These are phyloP conservation scores for Drosophila anomelani DNA, from an alignment of 2,888 invertebrate genomes.

Conservation along the genomic window DNA sequence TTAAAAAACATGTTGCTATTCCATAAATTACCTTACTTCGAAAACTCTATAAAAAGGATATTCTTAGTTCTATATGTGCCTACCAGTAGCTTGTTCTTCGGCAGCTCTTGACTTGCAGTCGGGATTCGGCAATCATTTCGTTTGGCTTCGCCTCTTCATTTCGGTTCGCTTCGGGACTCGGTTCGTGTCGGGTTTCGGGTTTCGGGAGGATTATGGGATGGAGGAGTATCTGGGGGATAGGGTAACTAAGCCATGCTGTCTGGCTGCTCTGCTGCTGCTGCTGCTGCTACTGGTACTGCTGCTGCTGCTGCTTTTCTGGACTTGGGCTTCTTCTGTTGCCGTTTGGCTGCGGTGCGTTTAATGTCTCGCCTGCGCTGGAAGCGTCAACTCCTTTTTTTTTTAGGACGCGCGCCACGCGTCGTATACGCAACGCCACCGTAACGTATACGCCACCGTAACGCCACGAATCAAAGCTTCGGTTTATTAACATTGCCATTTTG, in stretches of 20 bases:
- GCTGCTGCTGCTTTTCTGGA: constrained; percentile 26
- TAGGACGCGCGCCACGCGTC: constrained; percentile 58
- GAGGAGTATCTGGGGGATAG: constrained; percentile 14
- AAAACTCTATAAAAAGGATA: neutral
- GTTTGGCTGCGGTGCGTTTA: constrained; percentile 74
- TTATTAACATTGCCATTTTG: constrained; percentile 30
- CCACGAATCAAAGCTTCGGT: constrained; percentile 21
- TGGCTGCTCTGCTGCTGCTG: constrained; percentile 37
- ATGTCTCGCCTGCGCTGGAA: constrained; percentile 75
- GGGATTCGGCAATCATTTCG: constrained; percentile 10
- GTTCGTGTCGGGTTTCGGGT: constrained; percentile 10
- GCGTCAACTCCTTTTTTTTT: constrained; percentile 72
- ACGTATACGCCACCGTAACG: constrained; percentile 41
- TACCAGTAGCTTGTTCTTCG: constrained; percentile 8
- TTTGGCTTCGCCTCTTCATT: constrained; percentile 20
- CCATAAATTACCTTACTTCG: neutral
- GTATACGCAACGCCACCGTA: constrained; percentile 32
- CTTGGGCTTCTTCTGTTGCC: constrained; percentile 72
- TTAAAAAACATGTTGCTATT: neutral
- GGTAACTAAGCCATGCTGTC: constrained; percentile 23
- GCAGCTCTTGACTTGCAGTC: constrained; percentile 43
- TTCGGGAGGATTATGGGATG: constrained; percentile 26
- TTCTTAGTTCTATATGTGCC: neutral
- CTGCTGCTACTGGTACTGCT: constrained; percentile 19
- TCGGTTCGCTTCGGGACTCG: constrained; percentile 8